Evolutionary conservation across 2,888 invertebrate species (phyloP).

Genomic region (Sympetrum striolatum): DNA sequence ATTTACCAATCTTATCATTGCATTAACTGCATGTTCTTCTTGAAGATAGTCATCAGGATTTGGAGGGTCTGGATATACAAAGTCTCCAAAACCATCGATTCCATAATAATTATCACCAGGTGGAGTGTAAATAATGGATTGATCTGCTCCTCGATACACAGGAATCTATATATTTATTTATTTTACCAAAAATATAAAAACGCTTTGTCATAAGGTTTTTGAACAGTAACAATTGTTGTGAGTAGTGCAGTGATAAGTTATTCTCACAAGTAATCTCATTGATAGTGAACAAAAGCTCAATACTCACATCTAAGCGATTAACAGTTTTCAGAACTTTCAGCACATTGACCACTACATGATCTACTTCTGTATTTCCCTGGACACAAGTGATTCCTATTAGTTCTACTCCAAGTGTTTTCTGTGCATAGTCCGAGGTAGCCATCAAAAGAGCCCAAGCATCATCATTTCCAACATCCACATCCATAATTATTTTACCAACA

Average conservation of each 20-base stretch:
- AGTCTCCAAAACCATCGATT: constrained; percentile 63
- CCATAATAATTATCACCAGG: constrained; percentile 56
- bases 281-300: not conserved
- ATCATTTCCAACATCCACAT: constrained; percentile 62
- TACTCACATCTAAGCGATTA: constrained; percentile 57
- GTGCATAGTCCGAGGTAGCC: constrained; percentile 54
- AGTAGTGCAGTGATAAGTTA: not conserved
- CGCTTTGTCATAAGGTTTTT: not conserved
- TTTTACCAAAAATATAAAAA: not conserved
- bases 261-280: not conserved
- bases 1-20: constrained; percentile 58
- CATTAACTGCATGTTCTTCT: constrained; percentile 58
- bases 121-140: constrained; percentile 55
- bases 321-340: constrained; percentile 60
- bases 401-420: constrained; percentile 53
- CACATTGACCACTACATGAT: constrained; percentile 62
- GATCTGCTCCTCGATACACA: constrained; percentile 59
- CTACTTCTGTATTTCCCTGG: constrained; percentile 62
- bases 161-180: constrained; percentile 58
- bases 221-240: not conserved
- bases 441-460: constrained; percentile 61
- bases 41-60: constrained; percentile 52
- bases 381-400: constrained; percentile 66
- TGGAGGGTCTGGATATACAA: constrained; percentile 57
- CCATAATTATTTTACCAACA: constrained; percentile 57